Percentiles rank a stretch among this genome's conserved stretches.
Evolutionary conservation across 2,888 invertebrate species (phyloP).

Genomic region (Fragum fragum): DNA sequence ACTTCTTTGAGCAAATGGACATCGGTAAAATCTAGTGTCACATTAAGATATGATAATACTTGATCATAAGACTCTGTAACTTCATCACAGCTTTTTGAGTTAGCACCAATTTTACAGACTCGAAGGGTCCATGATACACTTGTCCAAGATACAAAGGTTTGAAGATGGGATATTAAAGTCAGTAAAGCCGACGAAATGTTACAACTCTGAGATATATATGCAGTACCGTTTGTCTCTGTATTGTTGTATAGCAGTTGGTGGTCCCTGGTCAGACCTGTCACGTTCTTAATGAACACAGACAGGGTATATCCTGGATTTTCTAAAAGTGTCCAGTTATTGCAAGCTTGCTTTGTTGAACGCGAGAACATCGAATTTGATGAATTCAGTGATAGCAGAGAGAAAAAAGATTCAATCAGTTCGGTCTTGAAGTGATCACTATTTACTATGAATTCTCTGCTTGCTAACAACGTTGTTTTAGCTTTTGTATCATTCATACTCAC

Average conservation of each 20-base stretch:
- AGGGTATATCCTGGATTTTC: not conserved
- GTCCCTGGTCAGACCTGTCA: not conserved
- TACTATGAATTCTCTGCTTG: not conserved
- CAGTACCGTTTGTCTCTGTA: not conserved
- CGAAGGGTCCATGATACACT: constrained; percentile 27
- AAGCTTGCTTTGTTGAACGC: not conserved
- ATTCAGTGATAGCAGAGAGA: not conserved
- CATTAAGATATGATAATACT: constrained; percentile 30
- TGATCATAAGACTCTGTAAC: constrained; percentile 21
- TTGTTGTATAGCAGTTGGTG: not conserved
- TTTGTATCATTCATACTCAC: constrained; percentile 10
- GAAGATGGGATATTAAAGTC: constrained; percentile 16
- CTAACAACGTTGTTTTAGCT: constrained; percentile 2
- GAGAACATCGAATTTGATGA: not conserved
- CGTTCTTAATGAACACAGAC: not conserved
- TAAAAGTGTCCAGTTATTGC: not conserved
- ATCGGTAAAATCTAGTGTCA: constrained; percentile 29
- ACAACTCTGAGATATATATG: constrained; percentile 14
- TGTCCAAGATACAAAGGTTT: constrained; percentile 23
- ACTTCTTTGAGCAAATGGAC: constrained; percentile 21
- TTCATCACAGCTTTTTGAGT: not conserved
- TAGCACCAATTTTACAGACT: constrained; percentile 1
- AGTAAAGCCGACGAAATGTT: not conserved
- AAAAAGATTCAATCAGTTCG: not conserved
- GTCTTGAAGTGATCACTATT: not conserved